Conservation (phyloP, 1,140 invertebrate species). For the Aphelenchoides besseyi region DNA sequence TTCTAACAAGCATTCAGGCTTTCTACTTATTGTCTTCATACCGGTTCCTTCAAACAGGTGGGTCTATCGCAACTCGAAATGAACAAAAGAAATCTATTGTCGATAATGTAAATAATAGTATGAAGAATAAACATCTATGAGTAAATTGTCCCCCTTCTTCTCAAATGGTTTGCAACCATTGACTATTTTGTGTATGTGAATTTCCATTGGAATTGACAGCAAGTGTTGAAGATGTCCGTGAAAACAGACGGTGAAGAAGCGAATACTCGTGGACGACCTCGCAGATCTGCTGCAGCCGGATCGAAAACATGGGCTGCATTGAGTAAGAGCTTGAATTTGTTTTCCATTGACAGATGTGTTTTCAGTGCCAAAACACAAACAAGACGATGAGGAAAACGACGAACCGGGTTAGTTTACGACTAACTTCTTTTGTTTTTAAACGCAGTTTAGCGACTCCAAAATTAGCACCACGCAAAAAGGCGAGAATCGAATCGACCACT, state of each 20-base stretch:
- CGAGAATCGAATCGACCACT: neutral
- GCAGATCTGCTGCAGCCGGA: slow-evolving; percentile 25
- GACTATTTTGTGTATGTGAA: neutral
- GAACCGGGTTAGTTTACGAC: neutral
- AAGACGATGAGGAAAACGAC: slow-evolving; percentile 26
- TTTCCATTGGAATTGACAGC: neutral
- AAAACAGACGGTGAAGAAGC: neutral
- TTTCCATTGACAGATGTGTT: too few relatives aligned
- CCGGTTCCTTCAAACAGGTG: too few relatives aligned
- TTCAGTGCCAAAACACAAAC: slow-evolving; percentile 28
- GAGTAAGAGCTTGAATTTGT: too few relatives aligned
- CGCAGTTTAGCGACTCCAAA: too few relatives aligned
- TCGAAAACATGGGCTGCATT: slow-evolving; percentile 27
- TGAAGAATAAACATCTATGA: slow-evolving; percentile 11
- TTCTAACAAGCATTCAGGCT: neutral
- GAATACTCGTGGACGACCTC: neutral
- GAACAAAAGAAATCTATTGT: slow-evolving; percentile 1
- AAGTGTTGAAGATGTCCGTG: neutral
- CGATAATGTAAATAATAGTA: neutral
- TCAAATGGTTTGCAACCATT: neutral
- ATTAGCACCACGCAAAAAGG: neutral
- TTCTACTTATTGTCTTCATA: neutral
- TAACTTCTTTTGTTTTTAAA: neutral
- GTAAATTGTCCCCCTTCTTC: too few relatives aligned
- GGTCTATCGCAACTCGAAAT: too few relatives aligned